These are phyloP conservation scores for Nasonia oneida DNA, from an alignment of 2,888 invertebrate species.

Conservation along the genomic window DNA sequence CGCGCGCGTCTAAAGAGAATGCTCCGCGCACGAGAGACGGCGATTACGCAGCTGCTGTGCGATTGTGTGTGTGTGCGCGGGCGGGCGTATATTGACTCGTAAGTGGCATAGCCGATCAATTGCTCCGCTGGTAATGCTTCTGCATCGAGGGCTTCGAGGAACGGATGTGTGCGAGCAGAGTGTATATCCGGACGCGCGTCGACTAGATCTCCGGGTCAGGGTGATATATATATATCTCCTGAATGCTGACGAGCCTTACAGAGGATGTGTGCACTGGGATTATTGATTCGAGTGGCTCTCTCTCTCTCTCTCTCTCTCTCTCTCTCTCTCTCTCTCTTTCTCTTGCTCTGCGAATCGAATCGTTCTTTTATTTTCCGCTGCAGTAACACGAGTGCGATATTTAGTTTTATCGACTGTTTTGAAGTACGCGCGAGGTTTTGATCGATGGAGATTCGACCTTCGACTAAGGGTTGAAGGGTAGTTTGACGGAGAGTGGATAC, in stretches of 20 bases:
- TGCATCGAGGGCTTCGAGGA: neutral
- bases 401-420: neutral
- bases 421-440: neutral
- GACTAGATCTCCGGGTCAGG: neutral
- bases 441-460: neutral
- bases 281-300: neutral
- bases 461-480: neutral
- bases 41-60: neutral
- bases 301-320: too few species aligned
- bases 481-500: neutral
- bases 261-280: neutral
- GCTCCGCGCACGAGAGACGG: neutral
- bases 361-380: neutral
- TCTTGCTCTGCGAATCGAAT: neutral
- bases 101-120: slow-evolving; percentile 50
- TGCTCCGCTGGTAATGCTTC: neutral
- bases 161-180: neutral
- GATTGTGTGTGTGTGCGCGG: neutral
- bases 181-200: neutral
- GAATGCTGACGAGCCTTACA: slow-evolving; percentile 1
- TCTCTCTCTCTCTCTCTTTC: neutral
- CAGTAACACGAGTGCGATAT: too few species aligned
- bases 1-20: slow-evolving; percentile 42
- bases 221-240: neutral
- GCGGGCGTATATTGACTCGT: slow-evolving; percentile 50